phyloP scores from a whole-genome alignment of 1,140 invertebrate genomes.

The Drosophila yakuba region DNA sequence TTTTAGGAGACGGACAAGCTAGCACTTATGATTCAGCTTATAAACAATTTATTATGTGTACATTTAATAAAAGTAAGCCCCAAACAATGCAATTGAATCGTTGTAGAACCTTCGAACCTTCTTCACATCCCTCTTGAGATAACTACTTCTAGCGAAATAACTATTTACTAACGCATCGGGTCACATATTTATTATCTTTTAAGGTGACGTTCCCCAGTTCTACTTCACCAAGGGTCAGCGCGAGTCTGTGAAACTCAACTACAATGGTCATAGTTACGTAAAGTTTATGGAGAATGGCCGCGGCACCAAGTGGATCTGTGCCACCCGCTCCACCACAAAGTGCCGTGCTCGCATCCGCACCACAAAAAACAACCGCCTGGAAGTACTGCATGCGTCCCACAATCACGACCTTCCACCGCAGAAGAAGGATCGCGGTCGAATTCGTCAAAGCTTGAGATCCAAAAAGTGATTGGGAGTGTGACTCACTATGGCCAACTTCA shows the following conservation, averaged over 20 bases:
- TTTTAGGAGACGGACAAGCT: constrained; percentile 25
- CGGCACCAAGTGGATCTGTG: constrained; percentile 80
- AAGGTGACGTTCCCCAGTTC: constrained; percentile 32
- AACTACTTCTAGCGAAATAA: background rate
- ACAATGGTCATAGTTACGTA: constrained; percentile 67
- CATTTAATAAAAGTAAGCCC: constrained; percentile 39
- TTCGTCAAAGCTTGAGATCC: background rate
- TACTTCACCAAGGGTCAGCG: constrained; percentile 76
- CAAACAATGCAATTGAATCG: constrained; percentile 17
- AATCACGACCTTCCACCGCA: constrained; percentile 48
- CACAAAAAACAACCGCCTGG: constrained; percentile 55
- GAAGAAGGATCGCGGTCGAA: constrained; percentile 11
- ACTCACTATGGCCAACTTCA: background rate
- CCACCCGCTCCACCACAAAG: constrained; percentile 77
- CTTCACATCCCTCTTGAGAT: background rate
- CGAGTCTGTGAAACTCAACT: constrained; percentile 75
- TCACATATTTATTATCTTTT: constrained; percentile 30
- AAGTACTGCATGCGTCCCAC: constrained; percentile 64
- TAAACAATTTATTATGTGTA: constrained; percentile 31
- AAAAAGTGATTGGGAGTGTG: constrained; percentile 3
- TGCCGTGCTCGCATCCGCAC: constrained; percentile 74
- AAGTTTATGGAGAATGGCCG: constrained; percentile 79
- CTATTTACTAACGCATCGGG: constrained; percentile 30
- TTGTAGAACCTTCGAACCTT: background rate
- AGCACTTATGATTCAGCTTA: constrained; percentile 20